Evolutionary conservation across 2,113 vertebrate species (phyloP).

Genomic region (Mionectes macconnelli): DNA sequence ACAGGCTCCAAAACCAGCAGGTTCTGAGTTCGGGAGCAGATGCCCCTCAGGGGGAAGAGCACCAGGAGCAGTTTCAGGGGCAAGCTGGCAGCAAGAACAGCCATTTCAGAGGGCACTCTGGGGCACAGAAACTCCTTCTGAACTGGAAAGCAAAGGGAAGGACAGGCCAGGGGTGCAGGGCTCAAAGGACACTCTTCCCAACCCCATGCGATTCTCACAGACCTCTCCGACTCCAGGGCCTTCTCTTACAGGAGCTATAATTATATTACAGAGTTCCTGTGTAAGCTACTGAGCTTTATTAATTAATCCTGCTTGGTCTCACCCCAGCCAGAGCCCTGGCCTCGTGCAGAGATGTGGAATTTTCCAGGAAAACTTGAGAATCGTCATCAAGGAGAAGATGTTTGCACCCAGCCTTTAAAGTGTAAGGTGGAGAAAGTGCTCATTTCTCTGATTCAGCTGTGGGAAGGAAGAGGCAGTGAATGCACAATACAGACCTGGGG

Average conservation of each 20-base stretch:
- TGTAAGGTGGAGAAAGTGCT: background rate
- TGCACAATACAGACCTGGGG: accelerated
- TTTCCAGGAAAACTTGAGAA: slow-evolving; percentile 91
- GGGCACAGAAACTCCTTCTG: background rate
- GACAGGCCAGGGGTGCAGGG: background rate
- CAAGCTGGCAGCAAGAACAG: background rate
- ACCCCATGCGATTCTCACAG: slow-evolving; percentile 71
- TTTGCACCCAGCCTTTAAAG: background rate
- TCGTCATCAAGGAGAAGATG: slow-evolving; percentile 51
- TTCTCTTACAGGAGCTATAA: slow-evolving; percentile 83
- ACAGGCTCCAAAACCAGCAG: background rate
- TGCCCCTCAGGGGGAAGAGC: background rate
- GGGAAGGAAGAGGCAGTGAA: background rate
- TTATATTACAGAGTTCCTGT: slow-evolving; percentile 75
- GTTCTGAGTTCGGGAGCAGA: background rate
- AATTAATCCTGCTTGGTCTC: slow-evolving; percentile 73
- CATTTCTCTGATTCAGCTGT: background rate
- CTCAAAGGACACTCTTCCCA: slow-evolving; percentile 72
- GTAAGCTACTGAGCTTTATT: slow-evolving; percentile 74
- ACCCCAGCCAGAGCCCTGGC: background rate
- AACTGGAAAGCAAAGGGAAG: background rate
- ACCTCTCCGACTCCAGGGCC: slow-evolving; percentile 76
- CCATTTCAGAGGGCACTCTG: background rate
- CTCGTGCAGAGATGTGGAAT: slow-evolving; percentile 85
- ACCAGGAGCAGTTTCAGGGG: background rate